Evolutionary conservation across 2,113 vertebrate genomes (phyloP).

Genomic region (Clinocottus analis): DNA sequence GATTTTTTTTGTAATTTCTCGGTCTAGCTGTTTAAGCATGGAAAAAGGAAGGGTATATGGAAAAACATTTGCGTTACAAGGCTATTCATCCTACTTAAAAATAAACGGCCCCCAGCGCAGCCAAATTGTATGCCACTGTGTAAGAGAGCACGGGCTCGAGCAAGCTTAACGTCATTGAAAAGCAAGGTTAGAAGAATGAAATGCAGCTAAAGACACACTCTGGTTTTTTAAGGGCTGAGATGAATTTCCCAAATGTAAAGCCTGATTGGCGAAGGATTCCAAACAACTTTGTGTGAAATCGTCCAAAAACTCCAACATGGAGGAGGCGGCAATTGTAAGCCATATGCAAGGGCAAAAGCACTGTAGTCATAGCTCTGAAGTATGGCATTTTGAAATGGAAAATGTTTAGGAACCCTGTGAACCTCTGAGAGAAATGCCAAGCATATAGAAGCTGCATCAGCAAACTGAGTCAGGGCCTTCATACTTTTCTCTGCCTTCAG

Average conservation of each 20-base stretch:
- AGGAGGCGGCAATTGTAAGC: neutral
- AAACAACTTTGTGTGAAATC: neutral
- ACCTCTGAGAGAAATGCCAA: slow-evolving; percentile 10
- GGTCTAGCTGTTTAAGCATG: neutral
- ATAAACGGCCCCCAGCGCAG: neutral
- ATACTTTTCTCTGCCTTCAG: slow-evolving; percentile 24
- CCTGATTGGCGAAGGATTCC: neutral
- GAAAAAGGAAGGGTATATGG: too few relatives aligned
- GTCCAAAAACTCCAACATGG: neutral
- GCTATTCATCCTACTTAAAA: neutral
- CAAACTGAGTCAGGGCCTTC: slow-evolving; percentile 15
- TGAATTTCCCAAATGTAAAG: neutral
- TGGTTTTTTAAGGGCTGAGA: neutral
- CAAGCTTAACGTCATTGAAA: neutral
- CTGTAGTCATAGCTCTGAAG: neutral
- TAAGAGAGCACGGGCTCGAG: neutral
- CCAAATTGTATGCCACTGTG: neutral
- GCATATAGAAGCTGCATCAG: neutral
- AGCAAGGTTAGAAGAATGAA: neutral
- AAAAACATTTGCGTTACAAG: neutral
- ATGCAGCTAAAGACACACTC: neutral
- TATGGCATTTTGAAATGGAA: neutral
- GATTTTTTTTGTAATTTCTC: neutral
- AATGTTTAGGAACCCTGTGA: neutral
- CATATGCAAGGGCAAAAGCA: neutral